These are phyloP conservation scores for rabbit (Oryctolagus cuniculus) DNA, from an alignment of 2,113 vertebrate genomes.

Conservation along the genomic window DNA sequence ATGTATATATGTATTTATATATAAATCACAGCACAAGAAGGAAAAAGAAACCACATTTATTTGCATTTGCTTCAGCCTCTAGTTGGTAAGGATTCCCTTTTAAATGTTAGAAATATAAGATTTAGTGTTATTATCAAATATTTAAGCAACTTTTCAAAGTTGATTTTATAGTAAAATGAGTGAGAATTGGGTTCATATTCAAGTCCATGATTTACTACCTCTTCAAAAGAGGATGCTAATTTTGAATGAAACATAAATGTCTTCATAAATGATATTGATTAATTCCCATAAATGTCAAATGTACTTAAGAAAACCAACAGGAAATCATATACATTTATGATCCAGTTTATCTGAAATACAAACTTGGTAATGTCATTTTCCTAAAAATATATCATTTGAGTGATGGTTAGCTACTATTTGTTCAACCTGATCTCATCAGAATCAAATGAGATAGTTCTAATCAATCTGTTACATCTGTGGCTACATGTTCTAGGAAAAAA, in stretches of 20 bases:
- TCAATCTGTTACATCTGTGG: background rate
- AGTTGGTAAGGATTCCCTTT: background rate
- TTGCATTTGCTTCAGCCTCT: background rate
- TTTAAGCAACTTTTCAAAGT: constrained; percentile 36
- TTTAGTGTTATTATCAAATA: constrained; percentile 26
- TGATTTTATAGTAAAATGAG: constrained; percentile 2
- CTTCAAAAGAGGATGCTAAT: constrained; percentile 17
- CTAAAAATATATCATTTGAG: background rate
- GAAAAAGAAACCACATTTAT: background rate
- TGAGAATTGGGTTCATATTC: constrained; percentile 21
- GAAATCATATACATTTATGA: background rate
- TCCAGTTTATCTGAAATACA: constrained; percentile 6
- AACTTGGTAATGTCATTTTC: background rate
- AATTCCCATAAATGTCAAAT: constrained; percentile 31
- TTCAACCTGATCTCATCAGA: background rate
- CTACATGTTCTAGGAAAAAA: background rate
- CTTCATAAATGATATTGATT: constrained; percentile 36
- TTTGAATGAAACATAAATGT: constrained; percentile 2
- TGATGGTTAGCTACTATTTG: background rate
- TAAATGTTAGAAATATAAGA: background rate
- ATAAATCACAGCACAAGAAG: background rate
- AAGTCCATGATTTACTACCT: background rate
- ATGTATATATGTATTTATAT: background rate
- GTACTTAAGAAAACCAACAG: constrained; percentile 11
- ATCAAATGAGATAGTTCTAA: constrained; percentile 43